Conservation (phyloP, 2,888 invertebrate species). For the Scaptomyza flava region DNA sequence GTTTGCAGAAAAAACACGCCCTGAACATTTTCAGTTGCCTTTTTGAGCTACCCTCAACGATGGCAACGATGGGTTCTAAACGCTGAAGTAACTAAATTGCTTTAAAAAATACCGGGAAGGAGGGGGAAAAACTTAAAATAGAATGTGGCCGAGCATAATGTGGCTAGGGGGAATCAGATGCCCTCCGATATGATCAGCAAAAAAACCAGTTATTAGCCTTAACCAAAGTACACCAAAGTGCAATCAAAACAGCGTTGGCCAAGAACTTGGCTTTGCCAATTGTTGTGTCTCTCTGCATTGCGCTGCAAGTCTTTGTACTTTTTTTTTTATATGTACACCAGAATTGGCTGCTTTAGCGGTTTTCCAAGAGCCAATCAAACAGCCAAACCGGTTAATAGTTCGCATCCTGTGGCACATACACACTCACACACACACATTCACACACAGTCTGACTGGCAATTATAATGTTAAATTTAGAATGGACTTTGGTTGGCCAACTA, state of each 20-base stretch:
- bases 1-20: slow-evolving; percentile 14
- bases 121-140: slow-evolving; percentile 25
- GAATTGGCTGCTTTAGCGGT: slow-evolving; percentile 54
- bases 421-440: slow-evolving; percentile 26
- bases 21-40: slow-evolving; percentile 2
- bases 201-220: slow-evolving; percentile 54
- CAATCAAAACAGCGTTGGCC: slow-evolving; percentile 53
- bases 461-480: slow-evolving; percentile 74
- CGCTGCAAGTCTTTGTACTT: slow-evolving; percentile 41
- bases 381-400: slow-evolving; percentile 69
- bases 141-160: slow-evolving; percentile 20
- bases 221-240: slow-evolving; percentile 19
- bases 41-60: slow-evolving; percentile 4
- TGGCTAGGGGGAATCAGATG: slow-evolving; percentile 22
- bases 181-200: slow-evolving; percentile 42
- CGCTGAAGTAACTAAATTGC: slow-evolving; percentile 22
- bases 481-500: slow-evolving; percentile 69
- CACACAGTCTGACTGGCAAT: slow-evolving; percentile 16
- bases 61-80: slow-evolving; percentile 10
- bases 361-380: slow-evolving; percentile 68
- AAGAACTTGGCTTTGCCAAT: slow-evolving; percentile 47
- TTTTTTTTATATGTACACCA: slow-evolving; percentile 61
- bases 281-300: slow-evolving; percentile 31
- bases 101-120: slow-evolving; percentile 9
- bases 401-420: slow-evolving; percentile 60